Percentiles rank a stretch among this genome's conserved stretches.
phyloP scores from a whole-genome alignment of 2,888 invertebrate genomes.

The Cremastobaeus sp. region DNA sequence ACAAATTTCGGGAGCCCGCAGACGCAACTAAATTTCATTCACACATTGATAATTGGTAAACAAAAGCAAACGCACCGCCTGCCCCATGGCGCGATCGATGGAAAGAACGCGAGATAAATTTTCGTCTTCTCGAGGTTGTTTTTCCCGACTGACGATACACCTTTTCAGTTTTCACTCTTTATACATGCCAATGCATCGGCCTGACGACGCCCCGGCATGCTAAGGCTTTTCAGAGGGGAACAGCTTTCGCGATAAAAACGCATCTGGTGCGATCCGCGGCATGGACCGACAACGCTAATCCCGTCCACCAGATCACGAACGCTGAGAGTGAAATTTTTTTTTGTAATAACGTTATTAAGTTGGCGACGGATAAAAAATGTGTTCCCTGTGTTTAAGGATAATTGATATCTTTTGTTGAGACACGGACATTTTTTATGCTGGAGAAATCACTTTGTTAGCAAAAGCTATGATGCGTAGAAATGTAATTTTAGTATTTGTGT shows the following conservation, averaged over 20 bases:
- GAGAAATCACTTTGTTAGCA: no score
- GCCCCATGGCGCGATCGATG: slow-evolving; percentile 65
- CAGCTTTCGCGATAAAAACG: slow-evolving; percentile 56
- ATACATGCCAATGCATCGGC: slow-evolving; percentile 63
- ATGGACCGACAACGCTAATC: slow-evolving; percentile 42
- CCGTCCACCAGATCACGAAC: slow-evolving; percentile 42
- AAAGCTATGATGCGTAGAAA: no score
- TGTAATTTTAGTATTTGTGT: no score
- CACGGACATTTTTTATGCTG: no score
- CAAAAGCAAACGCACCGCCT: slow-evolving; percentile 67
- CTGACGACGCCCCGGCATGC: slow-evolving; percentile 59
- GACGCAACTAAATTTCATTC: background rate
- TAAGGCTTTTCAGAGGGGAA: slow-evolving; percentile 60
- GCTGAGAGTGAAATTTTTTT: slow-evolving; percentile 63
- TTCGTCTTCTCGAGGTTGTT: slow-evolving; percentile 51
- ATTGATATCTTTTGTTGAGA: no score
- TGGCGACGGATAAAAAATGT: slow-evolving; percentile 1
- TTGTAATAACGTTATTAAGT: slow-evolving; percentile 10
- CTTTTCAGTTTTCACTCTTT: slow-evolving; percentile 67
- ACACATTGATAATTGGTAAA: no score
- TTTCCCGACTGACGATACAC: slow-evolving; percentile 65
- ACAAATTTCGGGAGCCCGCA: background rate
- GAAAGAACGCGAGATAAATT: slow-evolving; percentile 42
- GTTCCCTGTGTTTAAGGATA: no score
- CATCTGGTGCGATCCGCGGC: slow-evolving; percentile 20